Evolutionary conservation across 2,797 vertebrate genomes (phyloP).

Genomic region (Perodicticus potto): DNA sequence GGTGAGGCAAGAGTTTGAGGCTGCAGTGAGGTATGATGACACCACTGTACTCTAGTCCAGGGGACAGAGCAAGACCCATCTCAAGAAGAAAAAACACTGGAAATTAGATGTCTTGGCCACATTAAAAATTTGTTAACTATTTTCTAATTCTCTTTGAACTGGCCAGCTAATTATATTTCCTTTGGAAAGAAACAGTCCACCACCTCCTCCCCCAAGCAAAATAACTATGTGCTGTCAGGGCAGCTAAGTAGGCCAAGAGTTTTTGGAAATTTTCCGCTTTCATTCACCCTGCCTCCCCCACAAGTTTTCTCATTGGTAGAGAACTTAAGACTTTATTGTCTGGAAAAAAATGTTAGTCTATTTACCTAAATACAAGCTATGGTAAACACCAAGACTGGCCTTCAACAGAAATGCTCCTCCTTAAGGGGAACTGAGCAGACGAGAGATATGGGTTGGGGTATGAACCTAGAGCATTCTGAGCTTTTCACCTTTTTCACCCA

Average conservation of each 20-base stretch:
- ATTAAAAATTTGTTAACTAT: neutral
- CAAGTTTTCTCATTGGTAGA: slow-evolving; percentile 61
- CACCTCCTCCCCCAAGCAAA: neutral
- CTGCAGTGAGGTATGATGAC: neutral
- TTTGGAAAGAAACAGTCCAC: slow-evolving; percentile 58
- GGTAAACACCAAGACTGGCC: slow-evolving; percentile 31
- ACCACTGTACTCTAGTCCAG: neutral
- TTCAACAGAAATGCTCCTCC: neutral
- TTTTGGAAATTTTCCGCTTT: slow-evolving; percentile 73
- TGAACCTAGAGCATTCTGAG: neutral
- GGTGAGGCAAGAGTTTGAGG: neutral
- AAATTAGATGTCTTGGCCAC: slow-evolving; percentile 51
- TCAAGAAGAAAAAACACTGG: neutral
- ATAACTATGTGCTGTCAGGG: slow-evolving; percentile 32
- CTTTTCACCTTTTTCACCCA: neutral
- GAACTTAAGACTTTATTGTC: slow-evolving; percentile 60
- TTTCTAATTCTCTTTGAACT: slow-evolving; percentile 64
- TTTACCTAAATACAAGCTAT: slow-evolving; percentile 57
- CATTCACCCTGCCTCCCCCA: slow-evolving; percentile 42
- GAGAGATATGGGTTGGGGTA: neutral
- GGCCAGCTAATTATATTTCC: slow-evolving; percentile 6
- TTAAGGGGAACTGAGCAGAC: neutral
- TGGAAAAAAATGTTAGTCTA: slow-evolving; percentile 37
- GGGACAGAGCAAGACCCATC: neutral
- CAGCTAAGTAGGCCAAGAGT: slow-evolving; percentile 64